Base-by-base conservation (phyloP, 1,140 invertebrate species). In the Condylostylus longicornis region DNA sequence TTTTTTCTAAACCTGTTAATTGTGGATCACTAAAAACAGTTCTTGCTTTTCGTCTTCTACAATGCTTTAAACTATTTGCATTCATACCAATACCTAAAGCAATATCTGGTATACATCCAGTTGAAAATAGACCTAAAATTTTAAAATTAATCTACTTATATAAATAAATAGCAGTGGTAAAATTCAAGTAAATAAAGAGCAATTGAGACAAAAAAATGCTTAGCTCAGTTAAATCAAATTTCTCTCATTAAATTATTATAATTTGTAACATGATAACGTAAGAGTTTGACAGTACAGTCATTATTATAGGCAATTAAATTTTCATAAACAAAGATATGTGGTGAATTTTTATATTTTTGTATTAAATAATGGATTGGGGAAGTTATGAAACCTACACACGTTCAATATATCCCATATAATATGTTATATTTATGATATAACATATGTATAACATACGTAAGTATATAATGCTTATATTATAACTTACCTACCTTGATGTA, bases 1-100 rank as follows among this genome's bases (percentile, higher is more conserved):
- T 71, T 51, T 94, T 89, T 59, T 98, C 94, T 39, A 94, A 63
- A 30, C 90, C 90, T 37, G 88, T 90, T 25, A 96, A 63, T 61
- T 96, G 91, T 15, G 91, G 85, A 58, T 98, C 95, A 35, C 90
- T 96, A 66, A 98, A 98, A 2, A 98, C 95, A 0, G 95, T 98
- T 33, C 95, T 68, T 0, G 90, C 90, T 68, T 95, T 96, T 45
- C 90, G 68, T 50, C 90, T 71, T 7, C 90, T 70, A 61, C 89
- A 93, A 49, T 91, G 84, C 58, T 91, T 89, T 22, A 85, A 64
- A 1, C 82, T 82, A 29, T 71, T 74, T 15, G 77, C 61, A 0
- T 72, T 74, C 37, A 77, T 64, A 40, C 77, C 75, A 38, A 61
- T 53, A 4, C 63, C 61, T 15, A 66, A 49, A 17, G 60, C 58